Conservation (phyloP, 2,113 vertebrate species). For the Baryphthengus martii region DNA sequence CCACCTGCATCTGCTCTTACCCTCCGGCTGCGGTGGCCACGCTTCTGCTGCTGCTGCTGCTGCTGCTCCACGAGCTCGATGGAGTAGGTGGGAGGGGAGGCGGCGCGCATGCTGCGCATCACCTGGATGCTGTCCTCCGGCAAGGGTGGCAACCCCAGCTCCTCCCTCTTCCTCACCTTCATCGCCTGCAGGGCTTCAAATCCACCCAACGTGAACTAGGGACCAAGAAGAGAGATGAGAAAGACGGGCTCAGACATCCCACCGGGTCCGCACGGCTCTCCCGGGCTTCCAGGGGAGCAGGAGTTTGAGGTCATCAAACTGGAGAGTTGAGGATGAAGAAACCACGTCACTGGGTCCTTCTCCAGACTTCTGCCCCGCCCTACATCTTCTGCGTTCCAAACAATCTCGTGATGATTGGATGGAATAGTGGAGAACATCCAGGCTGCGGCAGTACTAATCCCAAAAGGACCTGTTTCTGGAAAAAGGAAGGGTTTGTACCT, state of each 20-base stretch:
- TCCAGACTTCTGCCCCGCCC: background rate
- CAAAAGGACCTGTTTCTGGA: fast-evolving
- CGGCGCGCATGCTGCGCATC: constrained; percentile 87
- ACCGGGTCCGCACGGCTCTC: fast-evolving
- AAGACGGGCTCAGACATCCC: fast-evolving
- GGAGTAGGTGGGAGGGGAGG: constrained; percentile 88
- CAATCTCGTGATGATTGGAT: fast-evolving
- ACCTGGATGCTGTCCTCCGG: constrained; percentile 96
- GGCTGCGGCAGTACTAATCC: background rate
- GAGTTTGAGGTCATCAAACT: fast-evolving
- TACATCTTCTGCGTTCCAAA: background rate
- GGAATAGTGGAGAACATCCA: background rate
- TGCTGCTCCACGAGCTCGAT: constrained; percentile 92
- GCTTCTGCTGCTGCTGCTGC: constrained; percentile 88
- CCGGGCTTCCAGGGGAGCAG: background rate
- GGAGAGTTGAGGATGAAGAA: background rate
- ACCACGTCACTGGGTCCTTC: fast-evolving
- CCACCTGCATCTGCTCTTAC: too few relatives aligned
- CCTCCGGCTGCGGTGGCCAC: constrained; percentile 85
- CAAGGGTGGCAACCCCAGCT: constrained; percentile 80
- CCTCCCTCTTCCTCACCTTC: constrained; percentile 82
- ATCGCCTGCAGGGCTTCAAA: constrained; percentile 88
- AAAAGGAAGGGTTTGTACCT: constrained; percentile 12
- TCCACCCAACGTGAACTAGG: constrained; percentile 93
- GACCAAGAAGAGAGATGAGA: background rate